Conservation (phyloP, 2,113 vertebrate species). For the Sardina pilchardus region DNA sequence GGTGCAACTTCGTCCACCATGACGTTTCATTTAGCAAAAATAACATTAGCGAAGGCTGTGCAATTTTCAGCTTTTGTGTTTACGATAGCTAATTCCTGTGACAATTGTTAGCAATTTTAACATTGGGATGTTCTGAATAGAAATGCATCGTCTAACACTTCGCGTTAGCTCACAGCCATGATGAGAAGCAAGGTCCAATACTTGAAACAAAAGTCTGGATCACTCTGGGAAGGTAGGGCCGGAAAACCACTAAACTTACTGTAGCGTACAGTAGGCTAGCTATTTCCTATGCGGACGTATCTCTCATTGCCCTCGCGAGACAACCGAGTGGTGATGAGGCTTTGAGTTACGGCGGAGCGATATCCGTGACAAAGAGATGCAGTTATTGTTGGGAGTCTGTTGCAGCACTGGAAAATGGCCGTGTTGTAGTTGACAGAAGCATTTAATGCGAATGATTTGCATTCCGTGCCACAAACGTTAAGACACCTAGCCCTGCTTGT, state of each 20-base stretch:
- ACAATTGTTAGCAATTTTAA: neutral
- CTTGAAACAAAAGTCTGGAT: neutral
- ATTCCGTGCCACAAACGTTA: slow-evolving; percentile 7
- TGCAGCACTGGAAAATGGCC: slow-evolving; percentile 9
- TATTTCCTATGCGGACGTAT: slow-evolving; percentile 68
- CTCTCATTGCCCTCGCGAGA: slow-evolving; percentile 44
- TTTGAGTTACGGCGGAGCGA: slow-evolving; percentile 67
- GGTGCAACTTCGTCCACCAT: neutral
- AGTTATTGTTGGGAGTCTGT: slow-evolving; percentile 15
- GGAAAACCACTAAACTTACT: neutral
- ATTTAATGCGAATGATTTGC: slow-evolving; percentile 19
- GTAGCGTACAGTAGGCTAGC: slow-evolving; percentile 30
- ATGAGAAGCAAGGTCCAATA: neutral
- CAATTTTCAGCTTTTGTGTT: neutral
- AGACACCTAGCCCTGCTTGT: slow-evolving; percentile 1
- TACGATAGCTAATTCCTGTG: neutral
- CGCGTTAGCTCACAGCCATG: neutral
- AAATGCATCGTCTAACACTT: neutral
- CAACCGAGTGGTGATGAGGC: slow-evolving; percentile 64
- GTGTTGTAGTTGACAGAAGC: slow-evolving; percentile 17
- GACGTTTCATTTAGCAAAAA: neutral
- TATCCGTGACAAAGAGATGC: slow-evolving; percentile 67
- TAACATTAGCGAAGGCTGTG: neutral
- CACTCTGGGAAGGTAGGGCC: neutral
- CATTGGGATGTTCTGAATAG: neutral